Percentiles rank a stretch among this genome's conserved stretches.
Evolutionary conservation across 2,113 vertebrate genomes (phyloP).

Genomic region (Paradisaea rubra): DNA sequence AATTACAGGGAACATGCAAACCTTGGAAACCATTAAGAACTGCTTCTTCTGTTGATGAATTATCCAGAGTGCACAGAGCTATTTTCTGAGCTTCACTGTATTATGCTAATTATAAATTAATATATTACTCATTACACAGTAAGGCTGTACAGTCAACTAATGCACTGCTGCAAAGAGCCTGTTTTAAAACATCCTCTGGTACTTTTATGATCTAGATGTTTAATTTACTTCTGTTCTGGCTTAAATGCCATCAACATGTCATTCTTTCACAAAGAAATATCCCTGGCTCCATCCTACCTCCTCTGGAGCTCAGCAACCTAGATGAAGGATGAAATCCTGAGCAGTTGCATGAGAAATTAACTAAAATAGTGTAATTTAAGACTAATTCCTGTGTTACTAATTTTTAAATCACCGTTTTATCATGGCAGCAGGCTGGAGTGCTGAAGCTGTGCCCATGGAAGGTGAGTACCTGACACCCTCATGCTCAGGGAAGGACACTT

Average conservation of each 20-base stretch:
- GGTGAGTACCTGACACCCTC: neutral
- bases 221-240: conserved; percentile 45
- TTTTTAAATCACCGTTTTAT: neutral
- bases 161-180: conserved; percentile 35
- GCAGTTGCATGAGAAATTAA: neutral
- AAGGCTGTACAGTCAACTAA: conserved; percentile 48
- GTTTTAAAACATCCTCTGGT: conserved; percentile 39
- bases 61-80: conserved; percentile 40
- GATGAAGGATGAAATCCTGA: neutral
- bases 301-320: neutral
- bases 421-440: neutral
- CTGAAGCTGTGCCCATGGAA: neutral
- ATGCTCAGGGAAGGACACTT: neutral
- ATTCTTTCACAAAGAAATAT: neutral
- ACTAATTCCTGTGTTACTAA: neutral
- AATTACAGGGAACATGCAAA: conserved; percentile 36
- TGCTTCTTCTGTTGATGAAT: conserved; percentile 53
- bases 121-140: conserved; percentile 64
- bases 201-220: conserved; percentile 41
- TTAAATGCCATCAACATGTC: conserved; percentile 24
- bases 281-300: neutral
- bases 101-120: conserved; percentile 69
- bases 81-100: conserved; percentile 57
- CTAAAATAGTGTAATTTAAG: neutral
- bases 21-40: conserved; percentile 56